Percentiles rank a stretch among this genome's conserved stretches.
phyloP scores from a whole-genome alignment of 2,113 vertebrate species.

The Solea solea region DNA sequence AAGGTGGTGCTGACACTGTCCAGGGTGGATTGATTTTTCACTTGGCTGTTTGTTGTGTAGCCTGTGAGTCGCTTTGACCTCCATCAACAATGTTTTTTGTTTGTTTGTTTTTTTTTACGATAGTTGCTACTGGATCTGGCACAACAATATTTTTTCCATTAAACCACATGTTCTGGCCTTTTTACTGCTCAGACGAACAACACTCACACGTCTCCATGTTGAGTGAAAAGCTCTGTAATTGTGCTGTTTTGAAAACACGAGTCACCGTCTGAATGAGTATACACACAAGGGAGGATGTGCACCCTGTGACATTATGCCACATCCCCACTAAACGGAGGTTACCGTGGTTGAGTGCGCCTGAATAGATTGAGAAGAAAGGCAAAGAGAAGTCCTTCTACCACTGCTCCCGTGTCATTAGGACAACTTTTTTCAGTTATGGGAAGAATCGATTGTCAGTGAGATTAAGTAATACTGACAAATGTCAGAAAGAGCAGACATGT shows the following conservation, averaged over 20 bases:
- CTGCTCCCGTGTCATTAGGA: constrained; percentile 27
- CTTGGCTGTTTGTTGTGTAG: background rate
- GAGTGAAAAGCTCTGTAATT: constrained; percentile 20
- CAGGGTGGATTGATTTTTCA: background rate
- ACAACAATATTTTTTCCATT: constrained; percentile 11
- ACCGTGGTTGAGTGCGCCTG: background rate
- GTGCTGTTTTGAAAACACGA: constrained; percentile 21
- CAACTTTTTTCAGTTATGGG: constrained; percentile 3
- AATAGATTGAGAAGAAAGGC: background rate
- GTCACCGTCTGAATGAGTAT: constrained; percentile 32
- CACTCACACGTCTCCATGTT: constrained; percentile 3
- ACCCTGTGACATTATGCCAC: background rate
- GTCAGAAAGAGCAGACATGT: constrained; percentile 28
- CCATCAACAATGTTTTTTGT: background rate
- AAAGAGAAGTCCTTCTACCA: background rate
- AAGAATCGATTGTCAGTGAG: constrained; percentile 33
- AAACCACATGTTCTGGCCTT: constrained; percentile 16
- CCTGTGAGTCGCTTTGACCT: background rate
- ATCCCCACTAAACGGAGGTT: background rate
- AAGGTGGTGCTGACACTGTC: background rate
- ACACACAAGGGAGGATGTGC: background rate
- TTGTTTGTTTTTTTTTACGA: too few species aligned
- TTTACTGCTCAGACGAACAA: constrained; percentile 23
- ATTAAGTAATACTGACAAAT: constrained; percentile 47
- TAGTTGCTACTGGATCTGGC: constrained; percentile 16